Evolutionary conservation across 2,888 invertebrate species (phyloP).

Genomic region (Magallana nippona): DNA sequence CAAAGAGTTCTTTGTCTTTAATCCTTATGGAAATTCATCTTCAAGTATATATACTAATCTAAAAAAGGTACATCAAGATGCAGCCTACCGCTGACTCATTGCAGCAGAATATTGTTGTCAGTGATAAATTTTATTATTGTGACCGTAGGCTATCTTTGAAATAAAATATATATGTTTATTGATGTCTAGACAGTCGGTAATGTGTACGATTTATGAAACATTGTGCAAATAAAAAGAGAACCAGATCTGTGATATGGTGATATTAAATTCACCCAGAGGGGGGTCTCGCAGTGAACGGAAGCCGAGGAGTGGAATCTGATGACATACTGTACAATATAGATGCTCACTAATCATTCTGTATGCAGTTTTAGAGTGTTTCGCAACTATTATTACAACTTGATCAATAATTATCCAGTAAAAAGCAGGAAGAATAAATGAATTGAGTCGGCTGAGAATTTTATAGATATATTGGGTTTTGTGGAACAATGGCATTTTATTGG

Average conservation of each 20-base stretch:
- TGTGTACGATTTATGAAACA: neutral
- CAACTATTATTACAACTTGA: neutral
- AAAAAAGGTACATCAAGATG: no score
- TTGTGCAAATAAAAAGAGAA: neutral
- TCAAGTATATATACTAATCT: no score
- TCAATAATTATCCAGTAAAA: neutral
- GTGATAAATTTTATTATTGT: neutral
- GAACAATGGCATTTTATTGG: no score
- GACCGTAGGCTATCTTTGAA: neutral
- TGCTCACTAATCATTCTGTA: conserved; percentile 4
- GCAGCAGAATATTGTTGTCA: neutral
- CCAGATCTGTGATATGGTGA: neutral
- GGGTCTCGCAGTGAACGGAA: neutral
- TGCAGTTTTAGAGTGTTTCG: neutral
- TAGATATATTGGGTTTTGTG: no score
- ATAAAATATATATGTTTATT: neutral
- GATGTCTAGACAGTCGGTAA: conserved; percentile 19
- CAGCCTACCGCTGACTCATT: no score
- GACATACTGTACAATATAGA: neutral
- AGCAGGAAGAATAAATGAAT: neutral
- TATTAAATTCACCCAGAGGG: conserved; percentile 17
- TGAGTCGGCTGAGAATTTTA: no score
- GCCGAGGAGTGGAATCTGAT: neutral
- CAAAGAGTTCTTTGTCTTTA: no score
- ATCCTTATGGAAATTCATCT: no score